Percentiles rank a stretch among this genome's conserved stretches.
Evolutionary conservation across 2,888 invertebrate species (phyloP).

Genomic region (Chalcosyrphus nemorum): DNA sequence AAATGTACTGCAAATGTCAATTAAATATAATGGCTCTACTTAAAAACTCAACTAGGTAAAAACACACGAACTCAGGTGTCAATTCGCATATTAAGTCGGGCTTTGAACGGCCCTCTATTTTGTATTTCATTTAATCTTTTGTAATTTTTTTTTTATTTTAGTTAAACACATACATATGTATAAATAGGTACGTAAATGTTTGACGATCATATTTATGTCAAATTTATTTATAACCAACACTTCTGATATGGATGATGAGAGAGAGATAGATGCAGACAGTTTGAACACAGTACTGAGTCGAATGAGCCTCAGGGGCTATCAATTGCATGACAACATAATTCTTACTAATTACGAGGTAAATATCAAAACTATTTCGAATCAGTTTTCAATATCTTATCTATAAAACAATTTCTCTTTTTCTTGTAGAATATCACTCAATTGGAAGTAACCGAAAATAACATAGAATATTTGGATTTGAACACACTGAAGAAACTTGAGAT

Average conservation of each 20-base stretch:
- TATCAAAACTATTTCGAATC: too few relatives aligned
- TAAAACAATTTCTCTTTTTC: conserved; percentile 37
- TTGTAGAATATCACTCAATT: conserved; percentile 90
- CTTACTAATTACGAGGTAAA: conserved; percentile 93
- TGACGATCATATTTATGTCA: neutral
- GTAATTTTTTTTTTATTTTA: neutral
- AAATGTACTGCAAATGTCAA: too few relatives aligned
- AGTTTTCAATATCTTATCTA: neutral
- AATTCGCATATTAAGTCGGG: too few relatives aligned
- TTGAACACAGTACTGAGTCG: conserved; percentile 85
- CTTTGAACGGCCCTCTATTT: too few relatives aligned
- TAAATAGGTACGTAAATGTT: too few relatives aligned
- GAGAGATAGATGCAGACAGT: neutral
- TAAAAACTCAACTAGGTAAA: too few relatives aligned
- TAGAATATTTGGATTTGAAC: conserved; percentile 91
- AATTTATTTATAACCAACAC: neutral
- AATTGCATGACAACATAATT: conserved; percentile 91
- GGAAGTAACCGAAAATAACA: conserved; percentile 92
- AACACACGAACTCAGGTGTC: too few relatives aligned
- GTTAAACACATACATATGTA: too few relatives aligned
- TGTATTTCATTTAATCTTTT: too few relatives aligned
- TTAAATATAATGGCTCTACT: too few relatives aligned
- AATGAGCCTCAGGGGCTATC: conserved; percentile 90
- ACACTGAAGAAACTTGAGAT: conserved; percentile 90
- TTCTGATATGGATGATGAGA: neutral